Base-by-base conservation (phyloP, 2,888 invertebrate species). In the Apamea epomidion region DNA sequence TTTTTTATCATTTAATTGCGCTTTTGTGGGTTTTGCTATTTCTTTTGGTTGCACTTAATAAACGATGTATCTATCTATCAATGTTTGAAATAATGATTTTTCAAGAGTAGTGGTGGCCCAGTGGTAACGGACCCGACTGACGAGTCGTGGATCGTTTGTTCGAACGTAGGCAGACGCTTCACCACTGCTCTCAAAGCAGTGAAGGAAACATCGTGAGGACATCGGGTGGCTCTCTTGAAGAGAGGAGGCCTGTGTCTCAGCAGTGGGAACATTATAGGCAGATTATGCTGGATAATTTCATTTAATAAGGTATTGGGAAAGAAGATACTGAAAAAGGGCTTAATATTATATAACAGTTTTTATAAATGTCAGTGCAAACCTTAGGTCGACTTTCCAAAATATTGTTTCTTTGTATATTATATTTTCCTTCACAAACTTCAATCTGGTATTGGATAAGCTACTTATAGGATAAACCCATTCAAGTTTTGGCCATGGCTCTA, bases 401-500 rank as follows among this genome's bases (percentile, higher is more conserved):
- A 68, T 54, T 1, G 2, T 8, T 29, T 48, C 21, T 65, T 64
- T 42, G 6, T 54, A 62, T 10, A 58, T n/a, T 7, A 58, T n/a
- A 51, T 18, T 6, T 25, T 54, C 2, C 25, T 7, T 14, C 21
- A 29, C 25, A 64, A 1, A 62, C 42, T 76, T 78, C 51, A 54
- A 71, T 84, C 1, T 62, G 37, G 25, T 81, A 65, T 70, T 29
- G 29, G 12, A 54, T 51, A 60, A 54, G 18, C 62, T 64, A 58
- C 54, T 54, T 48, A 62, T 62, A 29, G 48, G 21, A 72, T 72
- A 48, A 54, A 68, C 69, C 64, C 42, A 18, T 87, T 62, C 65
- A 67, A 84, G 48, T 80, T 70, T 78, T 70, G 29, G 7, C 29
- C 5, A 48, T 67, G 48, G 65, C 42, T 70, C 10, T 62, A 73